Percentiles rank a stretch among this genome's conserved stretches.
Conservation (phyloP, 2,797 vertebrate genomes). For the Xiphorhynchus erythropygius region DNA sequence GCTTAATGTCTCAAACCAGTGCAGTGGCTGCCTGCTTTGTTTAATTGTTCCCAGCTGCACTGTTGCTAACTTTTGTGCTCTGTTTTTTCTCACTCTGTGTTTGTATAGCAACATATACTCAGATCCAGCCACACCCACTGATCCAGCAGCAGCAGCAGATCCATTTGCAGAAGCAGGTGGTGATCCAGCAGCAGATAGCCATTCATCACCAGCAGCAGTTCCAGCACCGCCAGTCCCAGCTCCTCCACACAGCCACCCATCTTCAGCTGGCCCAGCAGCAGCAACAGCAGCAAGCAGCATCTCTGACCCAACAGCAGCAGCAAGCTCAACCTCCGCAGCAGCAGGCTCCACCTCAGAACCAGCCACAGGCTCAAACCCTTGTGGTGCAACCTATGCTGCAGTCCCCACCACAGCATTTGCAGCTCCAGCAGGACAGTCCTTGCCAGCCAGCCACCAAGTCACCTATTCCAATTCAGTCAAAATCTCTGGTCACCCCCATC, state of each 20-base stretch:
- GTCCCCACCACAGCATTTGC: slow-evolving; percentile 69
- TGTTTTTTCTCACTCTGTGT: neutral
- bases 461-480: slow-evolving; percentile 92
- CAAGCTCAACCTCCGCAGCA: slow-evolving; percentile 70
- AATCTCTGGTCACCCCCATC: slow-evolving; percentile 71
- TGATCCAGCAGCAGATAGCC: slow-evolving; percentile 84
- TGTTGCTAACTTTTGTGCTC: neutral
- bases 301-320: slow-evolving; percentile 75
- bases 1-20: neutral
- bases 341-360: slow-evolving; percentile 70
- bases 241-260: slow-evolving; percentile 80
- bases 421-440: slow-evolving; percentile 79
- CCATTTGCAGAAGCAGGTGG: slow-evolving; percentile 84
- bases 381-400: slow-evolving; percentile 95
- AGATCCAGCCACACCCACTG: slow-evolving; percentile 84
- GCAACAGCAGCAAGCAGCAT: slow-evolving; percentile 74
- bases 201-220: slow-evolving; percentile 84
- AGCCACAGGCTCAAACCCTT: slow-evolving; percentile 88
- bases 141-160: slow-evolving; percentile 86
- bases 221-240: slow-evolving; percentile 83
- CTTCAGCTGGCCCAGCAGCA: slow-evolving; percentile 80
- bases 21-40: neutral
- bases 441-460: slow-evolving; percentile 77
- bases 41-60: neutral
- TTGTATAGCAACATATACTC: slow-evolving; percentile 82